Evolutionary conservation across 2,888 invertebrate species (phyloP), one percentile per base, ranked within the genome.

Genomic region (Gari tellinella): DNA sequence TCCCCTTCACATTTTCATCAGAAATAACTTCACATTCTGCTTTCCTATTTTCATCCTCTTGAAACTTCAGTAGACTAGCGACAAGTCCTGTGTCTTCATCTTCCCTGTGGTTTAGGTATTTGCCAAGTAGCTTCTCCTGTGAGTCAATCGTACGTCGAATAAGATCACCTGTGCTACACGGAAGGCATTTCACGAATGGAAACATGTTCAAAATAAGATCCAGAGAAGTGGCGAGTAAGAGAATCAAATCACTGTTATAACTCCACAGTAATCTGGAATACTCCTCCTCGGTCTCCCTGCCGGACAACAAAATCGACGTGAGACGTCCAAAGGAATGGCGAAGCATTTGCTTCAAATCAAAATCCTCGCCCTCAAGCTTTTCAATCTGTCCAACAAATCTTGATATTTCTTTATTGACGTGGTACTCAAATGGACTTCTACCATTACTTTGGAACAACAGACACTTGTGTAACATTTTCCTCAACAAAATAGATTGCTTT

Each of bases 271-370:
- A 40, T 14, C 41, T 31, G 1, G 43, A 55, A 48, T 64, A 55
- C 15, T 55, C 38, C 7, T 25, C 19, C 4, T n/a, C 15, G 21
- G 53, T 19, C 3, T 19, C 38, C 37, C 40, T 26, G 0, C 53
- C 58, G 12, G 65, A 64, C 41, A 72, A 43, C 48, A 65, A 41
- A 43, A 61, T 61, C 10, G 65, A 58, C 43, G 61, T 61, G 17
- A 65, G 38, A 31, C 65, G 61, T 14, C 61, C 61, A 26, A 72
- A 49, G 2, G 61, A 72, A n/a, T 57, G 40, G 15, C 63, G 53
- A 31, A 72, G 17, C 7, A 60, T 17, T 5, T 48, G 45, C n/a
- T 48, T 60, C 19, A 56, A n/a, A 10, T 60, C 56, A 40, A 65
- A 45, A 14, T 65, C 65, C 31, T 61, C 38, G 5, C 61, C 65